These are phyloP conservation scores for Drosophila emarginata DNA, from an alignment of 2,888 invertebrate genomes.

Conservation along the genomic window DNA sequence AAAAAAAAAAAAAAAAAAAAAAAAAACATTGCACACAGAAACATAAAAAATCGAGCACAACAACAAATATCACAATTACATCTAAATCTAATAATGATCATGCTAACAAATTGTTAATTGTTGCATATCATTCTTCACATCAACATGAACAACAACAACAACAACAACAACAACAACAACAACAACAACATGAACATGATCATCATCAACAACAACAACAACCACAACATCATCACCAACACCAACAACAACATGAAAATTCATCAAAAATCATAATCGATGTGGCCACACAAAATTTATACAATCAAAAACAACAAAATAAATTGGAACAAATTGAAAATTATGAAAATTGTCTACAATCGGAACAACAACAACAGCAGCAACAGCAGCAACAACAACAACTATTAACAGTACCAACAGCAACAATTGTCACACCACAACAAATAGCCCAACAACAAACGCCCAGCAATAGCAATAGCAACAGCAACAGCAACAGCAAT, in stretches of 20 bases:
- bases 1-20: too few species aligned
- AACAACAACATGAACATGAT: constrained; percentile 27
- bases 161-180: constrained; percentile 42
- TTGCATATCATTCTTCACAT: constrained; percentile 79
- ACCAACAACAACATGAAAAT: constrained; percentile 39
- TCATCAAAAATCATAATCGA: constrained; percentile 61
- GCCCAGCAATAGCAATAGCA: constrained; percentile 38
- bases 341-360: constrained; percentile 77
- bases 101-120: constrained; percentile 79
- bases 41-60: constrained; percentile 34
- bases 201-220: constrained; percentile 17
- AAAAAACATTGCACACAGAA: constrained; percentile 27
- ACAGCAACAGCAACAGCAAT: constrained; percentile 37
- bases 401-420: constrained; percentile 42
- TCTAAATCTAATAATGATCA: constrained; percentile 70
- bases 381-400: constrained; percentile 46
- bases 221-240: constrained; percentile 56
- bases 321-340: constrained; percentile 81
- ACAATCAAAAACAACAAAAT: constrained; percentile 79
- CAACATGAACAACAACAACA: constrained; percentile 68
- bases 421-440: constrained; percentile 19
- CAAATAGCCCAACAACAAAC: constrained; percentile 41
- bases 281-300: constrained; percentile 78
- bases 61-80: constrained; percentile 36
- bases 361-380: constrained; percentile 67